These are phyloP conservation scores for Malurus leucopterus DNA, from an alignment of 2,797 vertebrate genomes.

Conservation along the genomic window DNA sequence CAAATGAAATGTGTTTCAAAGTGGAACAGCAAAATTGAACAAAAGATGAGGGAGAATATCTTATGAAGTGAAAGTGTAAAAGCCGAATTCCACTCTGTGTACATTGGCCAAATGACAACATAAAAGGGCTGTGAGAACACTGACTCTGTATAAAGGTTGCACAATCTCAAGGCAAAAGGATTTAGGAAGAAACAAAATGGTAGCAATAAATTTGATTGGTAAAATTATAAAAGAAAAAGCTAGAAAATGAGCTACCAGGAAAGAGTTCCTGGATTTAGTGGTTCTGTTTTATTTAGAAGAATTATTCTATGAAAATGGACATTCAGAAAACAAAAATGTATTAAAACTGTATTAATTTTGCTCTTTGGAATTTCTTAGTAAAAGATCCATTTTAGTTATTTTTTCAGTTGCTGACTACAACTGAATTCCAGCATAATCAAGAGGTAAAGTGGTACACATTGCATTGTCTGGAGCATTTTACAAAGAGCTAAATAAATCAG, in stretches of 20 bases:
- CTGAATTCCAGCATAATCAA: background rate
- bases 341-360: background rate
- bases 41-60: background rate
- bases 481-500: conserved; percentile 17
- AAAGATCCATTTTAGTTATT: background rate
- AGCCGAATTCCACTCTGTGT: background rate
- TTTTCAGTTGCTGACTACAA: background rate
- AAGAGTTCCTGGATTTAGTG: background rate
- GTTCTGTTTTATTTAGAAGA: background rate
- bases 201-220: background rate
- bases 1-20: background rate
- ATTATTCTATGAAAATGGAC: background rate
- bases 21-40: background rate
- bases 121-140: background rate
- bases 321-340: background rate
- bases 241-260: background rate
- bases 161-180: background rate
- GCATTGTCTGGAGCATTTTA: background rate
- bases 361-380: background rate
- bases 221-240: background rate
- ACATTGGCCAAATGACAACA: background rate
- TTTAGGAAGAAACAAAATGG: background rate
- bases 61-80: background rate
- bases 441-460: background rate
- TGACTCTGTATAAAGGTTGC: background rate